Base-by-base conservation (phyloP, 2,888 invertebrate species). In the Drosophila leonis region DNA sequence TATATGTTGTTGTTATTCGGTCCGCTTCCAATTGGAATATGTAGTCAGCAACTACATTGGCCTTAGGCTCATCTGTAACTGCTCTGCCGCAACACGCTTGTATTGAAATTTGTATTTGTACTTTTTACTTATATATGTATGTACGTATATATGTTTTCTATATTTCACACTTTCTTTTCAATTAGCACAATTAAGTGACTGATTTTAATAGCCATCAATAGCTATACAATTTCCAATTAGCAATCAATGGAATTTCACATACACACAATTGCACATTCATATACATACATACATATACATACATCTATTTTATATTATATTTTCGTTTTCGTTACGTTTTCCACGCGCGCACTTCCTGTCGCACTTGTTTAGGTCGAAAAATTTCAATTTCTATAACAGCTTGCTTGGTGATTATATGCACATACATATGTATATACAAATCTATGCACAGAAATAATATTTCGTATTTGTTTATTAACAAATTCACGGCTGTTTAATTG, bases 141-240 rank as follows among this genome's bases (percentile, higher is more conserved):
- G 48, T 31, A 31, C 5, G 60, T 46, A 46, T 63, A 5, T n/a
- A 20, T 33, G n/a, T 31, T 52, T 15, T 27, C 24, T 74, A 60
- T 66, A 59, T 72, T 78, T 74, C 70, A 77, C 88, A 81, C 73
- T 72, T 76, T 83, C 76, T 81, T 85, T 77, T 73, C 67, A 80
- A 74, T 72, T 72, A 64, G 64, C 70, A 65, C 70, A 66, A 70
- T 72, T 70, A 61, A 64, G 61, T 72, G 56, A 76, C 81, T 82
- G 72, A 67, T 61, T 70, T 65, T 65, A 55, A 56, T 48, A 59
- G 57, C 59, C 55, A 73, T 75, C 61, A 59, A 62, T 73, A 59
- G 46, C 64, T 46, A 42, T 76, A 39, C 72, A 62, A 65, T 62
- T 56, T 56, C 42, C 42, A 73, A 80, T 71, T 73, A 75, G 55